These are phyloP conservation scores for Brachyptera risi DNA, from an alignment of 2,888 invertebrate genomes.

Conservation along the genomic window DNA sequence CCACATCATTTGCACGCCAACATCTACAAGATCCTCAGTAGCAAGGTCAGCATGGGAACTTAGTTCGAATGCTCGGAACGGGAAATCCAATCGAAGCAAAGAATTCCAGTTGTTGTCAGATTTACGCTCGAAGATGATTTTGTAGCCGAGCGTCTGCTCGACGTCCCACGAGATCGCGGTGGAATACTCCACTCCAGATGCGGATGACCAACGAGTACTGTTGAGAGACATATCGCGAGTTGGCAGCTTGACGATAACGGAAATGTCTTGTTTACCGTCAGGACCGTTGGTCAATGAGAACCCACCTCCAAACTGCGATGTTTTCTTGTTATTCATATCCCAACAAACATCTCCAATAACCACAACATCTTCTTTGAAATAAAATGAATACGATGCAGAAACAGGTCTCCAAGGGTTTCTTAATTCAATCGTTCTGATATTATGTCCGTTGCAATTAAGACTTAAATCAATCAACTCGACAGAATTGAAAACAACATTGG, in stretches of 20 bases:
- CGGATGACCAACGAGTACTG: slow-evolving; percentile 28
- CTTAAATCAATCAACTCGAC: slow-evolving; percentile 17
- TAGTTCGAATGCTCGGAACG: slow-evolving; percentile 36
- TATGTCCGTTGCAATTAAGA: slow-evolving; percentile 9
- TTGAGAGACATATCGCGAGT: slow-evolving; percentile 32
- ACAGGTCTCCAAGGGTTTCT: slow-evolving; percentile 38
- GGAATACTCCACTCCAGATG: slow-evolving; percentile 32
- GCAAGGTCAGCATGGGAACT: slow-evolving; percentile 6
- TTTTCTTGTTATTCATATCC: slow-evolving; percentile 34
- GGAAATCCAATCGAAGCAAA: slow-evolving; percentile 34
- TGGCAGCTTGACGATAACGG: slow-evolving; percentile 31
- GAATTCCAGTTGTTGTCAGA: slow-evolving; percentile 11
- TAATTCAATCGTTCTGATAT: slow-evolving; percentile 32
- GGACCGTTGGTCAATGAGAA: slow-evolving; percentile 26
- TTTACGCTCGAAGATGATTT: slow-evolving; percentile 25
- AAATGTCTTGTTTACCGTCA: slow-evolving; percentile 28
- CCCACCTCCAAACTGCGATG: slow-evolving; percentile 35
- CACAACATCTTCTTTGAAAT: slow-evolving; percentile 30
- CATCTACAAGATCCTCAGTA: slow-evolving; percentile 9
- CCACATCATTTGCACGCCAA: slow-evolving; percentile 37
- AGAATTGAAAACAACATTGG: slow-evolving; percentile 23
- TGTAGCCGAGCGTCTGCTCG: slow-evolving; percentile 36
- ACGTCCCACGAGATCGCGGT: slow-evolving; percentile 35
- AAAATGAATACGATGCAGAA: slow-evolving; percentile 34
- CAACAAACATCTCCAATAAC: slow-evolving; percentile 37